Conservation (phyloP, 2,888 invertebrate genomes). For the Elegia similella region DNA sequence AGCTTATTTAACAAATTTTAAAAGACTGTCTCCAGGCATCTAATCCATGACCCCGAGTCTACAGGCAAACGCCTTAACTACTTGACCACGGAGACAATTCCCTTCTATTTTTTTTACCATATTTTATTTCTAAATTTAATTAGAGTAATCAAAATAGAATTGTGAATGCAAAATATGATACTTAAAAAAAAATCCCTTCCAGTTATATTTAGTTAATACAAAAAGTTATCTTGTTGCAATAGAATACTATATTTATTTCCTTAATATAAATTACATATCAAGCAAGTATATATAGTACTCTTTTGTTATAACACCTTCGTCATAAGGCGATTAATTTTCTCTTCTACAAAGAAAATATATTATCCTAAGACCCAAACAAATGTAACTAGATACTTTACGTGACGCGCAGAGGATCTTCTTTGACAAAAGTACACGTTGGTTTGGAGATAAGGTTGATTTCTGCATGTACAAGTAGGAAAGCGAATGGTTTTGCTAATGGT, state of each 20-base stretch:
- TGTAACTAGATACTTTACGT: conserved; percentile 37
- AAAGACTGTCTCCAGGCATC: too few species aligned
- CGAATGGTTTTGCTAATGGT: conserved; percentile 56
- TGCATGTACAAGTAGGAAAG: conserved; percentile 31
- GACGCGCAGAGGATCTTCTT: conserved; percentile 30
- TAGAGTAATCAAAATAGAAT: too few species aligned
- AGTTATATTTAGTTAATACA: not conserved
- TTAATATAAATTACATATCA: conserved; percentile 31
- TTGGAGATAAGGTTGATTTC: conserved; percentile 35
- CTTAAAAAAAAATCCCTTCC: too few species aligned
- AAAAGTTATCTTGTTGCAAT: conserved; percentile 30
- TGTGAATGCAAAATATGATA: too few species aligned
- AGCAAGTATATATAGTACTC: conserved; percentile 37
- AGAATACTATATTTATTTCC: too few species aligned
- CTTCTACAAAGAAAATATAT: conserved; percentile 31
- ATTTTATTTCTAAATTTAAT: too few species aligned
- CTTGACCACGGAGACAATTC: too few species aligned
- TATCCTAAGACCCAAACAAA: conserved; percentile 23
- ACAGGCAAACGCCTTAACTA: too few species aligned
- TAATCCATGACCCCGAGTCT: too few species aligned
- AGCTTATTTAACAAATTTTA: too few species aligned
- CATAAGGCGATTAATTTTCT: conserved; percentile 59
- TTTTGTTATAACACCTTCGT: conserved; percentile 47
- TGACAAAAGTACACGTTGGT: not conserved
- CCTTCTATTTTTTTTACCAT: too few species aligned